A percentile compares a stretch with the other conserved stretches of the same genome.
These are phyloP conservation scores for Hylaea fasciaria DNA, from an alignment of 2,888 invertebrate species.

Conservation along the genomic window DNA sequence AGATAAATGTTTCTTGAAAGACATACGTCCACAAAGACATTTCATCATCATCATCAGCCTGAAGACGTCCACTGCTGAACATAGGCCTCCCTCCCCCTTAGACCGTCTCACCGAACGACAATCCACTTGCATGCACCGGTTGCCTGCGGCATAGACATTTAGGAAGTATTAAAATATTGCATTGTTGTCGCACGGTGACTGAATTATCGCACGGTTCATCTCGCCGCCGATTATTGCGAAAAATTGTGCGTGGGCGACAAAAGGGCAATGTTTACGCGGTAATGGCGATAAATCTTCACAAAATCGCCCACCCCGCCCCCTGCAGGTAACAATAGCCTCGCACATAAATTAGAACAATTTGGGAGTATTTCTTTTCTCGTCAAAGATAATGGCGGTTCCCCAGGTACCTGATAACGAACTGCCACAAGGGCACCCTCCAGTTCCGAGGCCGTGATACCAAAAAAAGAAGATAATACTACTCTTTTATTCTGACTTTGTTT, in stretches of 20 bases:
- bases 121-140: too few species aligned
- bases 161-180: too few species aligned
- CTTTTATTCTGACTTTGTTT: too few species aligned
- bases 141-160: too few species aligned
- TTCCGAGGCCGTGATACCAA: slow-evolving; percentile 5
- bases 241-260: neutral
- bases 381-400: slow-evolving; percentile 72
- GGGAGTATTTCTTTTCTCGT: slow-evolving; percentile 70
- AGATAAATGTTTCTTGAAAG: too few species aligned
- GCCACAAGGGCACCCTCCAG: slow-evolving; percentile 53
- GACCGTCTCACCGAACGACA: too few species aligned
- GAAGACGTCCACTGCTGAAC: too few species aligned
- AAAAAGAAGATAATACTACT: too few species aligned
- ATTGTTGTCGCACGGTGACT: too few species aligned
- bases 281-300: slow-evolving; percentile 13
- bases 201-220: neutral
- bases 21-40: too few species aligned
- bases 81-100: too few species aligned
- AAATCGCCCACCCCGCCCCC: slow-evolving; percentile 25
- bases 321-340: slow-evolving; percentile 42
- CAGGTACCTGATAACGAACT: slow-evolving; percentile 70
- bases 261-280: neutral
- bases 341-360: slow-evolving; percentile 71
- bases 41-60: too few species aligned
- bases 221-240: neutral